Evolutionary conservation across 2,797 vertebrate species (phyloP).

Genomic region (Choloepus didactylus): DNA sequence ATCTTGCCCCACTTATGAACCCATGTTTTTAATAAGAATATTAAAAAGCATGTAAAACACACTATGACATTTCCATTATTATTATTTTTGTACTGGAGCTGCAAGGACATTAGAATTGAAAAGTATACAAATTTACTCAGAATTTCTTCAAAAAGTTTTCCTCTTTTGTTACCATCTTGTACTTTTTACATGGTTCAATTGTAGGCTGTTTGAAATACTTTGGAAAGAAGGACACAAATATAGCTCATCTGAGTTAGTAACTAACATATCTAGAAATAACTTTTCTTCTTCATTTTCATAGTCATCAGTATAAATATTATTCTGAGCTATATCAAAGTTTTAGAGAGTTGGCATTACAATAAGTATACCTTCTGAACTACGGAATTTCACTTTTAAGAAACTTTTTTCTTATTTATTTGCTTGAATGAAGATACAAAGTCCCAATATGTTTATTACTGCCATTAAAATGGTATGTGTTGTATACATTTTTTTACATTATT

Average conservation of each 20-base stretch:
- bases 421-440: not conserved
- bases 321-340: not conserved
- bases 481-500: not conserved
- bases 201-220: not conserved
- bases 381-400: not conserved
- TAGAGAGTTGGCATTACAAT: not conserved
- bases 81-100: not conserved
- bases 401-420: not conserved
- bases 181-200: slow-evolving; percentile 26
- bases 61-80: not conserved
- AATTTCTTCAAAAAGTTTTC: not conserved
- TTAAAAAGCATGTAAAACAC: not conserved
- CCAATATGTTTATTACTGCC: not conserved
- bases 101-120: not conserved
- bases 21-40: not conserved
- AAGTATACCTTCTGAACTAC: not conserved
- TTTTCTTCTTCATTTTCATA: not conserved
- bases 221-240: not conserved
- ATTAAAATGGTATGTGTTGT: not conserved
- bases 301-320: not conserved
- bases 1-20: too few species aligned
- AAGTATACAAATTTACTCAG: not conserved
- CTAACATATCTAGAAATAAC: not conserved
- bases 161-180: not conserved
- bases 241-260: not conserved